Conservation (phyloP, 2,888 invertebrate species). For the Drosophila borealis region DNA sequence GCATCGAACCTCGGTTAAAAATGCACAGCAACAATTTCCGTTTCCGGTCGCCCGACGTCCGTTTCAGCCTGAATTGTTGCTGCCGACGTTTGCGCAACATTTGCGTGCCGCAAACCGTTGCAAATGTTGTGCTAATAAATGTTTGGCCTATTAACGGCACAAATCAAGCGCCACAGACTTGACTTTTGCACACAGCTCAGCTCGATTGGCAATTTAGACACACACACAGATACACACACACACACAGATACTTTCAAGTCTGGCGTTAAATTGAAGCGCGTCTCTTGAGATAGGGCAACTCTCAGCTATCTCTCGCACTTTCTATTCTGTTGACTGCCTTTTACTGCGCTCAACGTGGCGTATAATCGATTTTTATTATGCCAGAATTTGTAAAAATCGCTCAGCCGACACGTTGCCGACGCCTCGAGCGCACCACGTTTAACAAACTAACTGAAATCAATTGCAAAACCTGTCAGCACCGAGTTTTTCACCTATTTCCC, state of each 20-base stretch:
- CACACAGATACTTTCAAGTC: slow-evolving; percentile 27
- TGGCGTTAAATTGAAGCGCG: slow-evolving; percentile 76
- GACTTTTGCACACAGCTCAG: slow-evolving; percentile 29
- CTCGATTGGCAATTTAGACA: slow-evolving; percentile 57
- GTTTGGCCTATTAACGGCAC: slow-evolving; percentile 68
- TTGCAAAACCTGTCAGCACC: slow-evolving; percentile 53
- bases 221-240: slow-evolving; percentile 9
- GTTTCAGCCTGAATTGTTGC: slow-evolving; percentile 60
- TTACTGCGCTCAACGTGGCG: slow-evolving; percentile 65
- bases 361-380: slow-evolving; percentile 74
- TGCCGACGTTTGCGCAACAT: slow-evolving; percentile 64
- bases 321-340: slow-evolving; percentile 31
- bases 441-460: slow-evolving; percentile 67
- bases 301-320: not conserved
- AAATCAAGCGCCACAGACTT: slow-evolving; percentile 60
- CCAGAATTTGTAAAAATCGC: slow-evolving; percentile 22
- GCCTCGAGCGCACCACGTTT: slow-evolving; percentile 50
- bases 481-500: not conserved
- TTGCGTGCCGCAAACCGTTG: not conserved
- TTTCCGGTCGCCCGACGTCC: slow-evolving; percentile 63
- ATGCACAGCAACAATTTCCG: slow-evolving; percentile 79
- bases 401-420: slow-evolving; percentile 51
- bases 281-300: slow-evolving; percentile 37
- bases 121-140: slow-evolving; percentile 38
- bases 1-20: slow-evolving; percentile 73